phyloP scores from a whole-genome alignment of 2,113 vertebrate species.

The Mixornis gularis region DNA sequence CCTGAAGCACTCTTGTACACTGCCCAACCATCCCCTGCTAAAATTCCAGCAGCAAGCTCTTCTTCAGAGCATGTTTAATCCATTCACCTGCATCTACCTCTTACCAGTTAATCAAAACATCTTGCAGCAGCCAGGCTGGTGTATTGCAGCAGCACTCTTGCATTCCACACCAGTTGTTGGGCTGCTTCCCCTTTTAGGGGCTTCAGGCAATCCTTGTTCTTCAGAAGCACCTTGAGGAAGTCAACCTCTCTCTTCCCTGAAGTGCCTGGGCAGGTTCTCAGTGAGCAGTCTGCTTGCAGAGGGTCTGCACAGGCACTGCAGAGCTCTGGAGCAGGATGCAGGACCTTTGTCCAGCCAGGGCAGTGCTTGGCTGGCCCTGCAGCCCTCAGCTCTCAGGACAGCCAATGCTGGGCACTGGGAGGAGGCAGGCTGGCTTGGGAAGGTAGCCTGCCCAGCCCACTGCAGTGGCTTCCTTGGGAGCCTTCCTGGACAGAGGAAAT shows the following conservation, averaged over 20 bases:
- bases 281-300: background rate
- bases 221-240: background rate
- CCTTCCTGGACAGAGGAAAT: constrained; percentile 60
- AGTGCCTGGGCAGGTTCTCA: background rate
- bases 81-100: background rate
- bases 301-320: fast-evolving
- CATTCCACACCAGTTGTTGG: background rate
- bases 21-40: background rate
- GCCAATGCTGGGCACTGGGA: background rate
- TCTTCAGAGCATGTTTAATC: background rate
- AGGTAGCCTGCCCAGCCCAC: background rate
- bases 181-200: background rate
- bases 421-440: background rate
- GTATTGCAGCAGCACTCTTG: background rate
- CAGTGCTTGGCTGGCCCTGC: background rate
- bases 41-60: background rate
- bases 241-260: background rate
- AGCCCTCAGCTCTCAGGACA: background rate
- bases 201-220: background rate
- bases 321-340: background rate
- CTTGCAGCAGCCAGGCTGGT: background rate
- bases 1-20: fast-evolving
- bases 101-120: background rate
- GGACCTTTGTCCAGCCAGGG: background rate
- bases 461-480: constrained; percentile 29